Conservation (phyloP, 2,797 vertebrate species). For the Cephalopachus bancanus region DNA sequence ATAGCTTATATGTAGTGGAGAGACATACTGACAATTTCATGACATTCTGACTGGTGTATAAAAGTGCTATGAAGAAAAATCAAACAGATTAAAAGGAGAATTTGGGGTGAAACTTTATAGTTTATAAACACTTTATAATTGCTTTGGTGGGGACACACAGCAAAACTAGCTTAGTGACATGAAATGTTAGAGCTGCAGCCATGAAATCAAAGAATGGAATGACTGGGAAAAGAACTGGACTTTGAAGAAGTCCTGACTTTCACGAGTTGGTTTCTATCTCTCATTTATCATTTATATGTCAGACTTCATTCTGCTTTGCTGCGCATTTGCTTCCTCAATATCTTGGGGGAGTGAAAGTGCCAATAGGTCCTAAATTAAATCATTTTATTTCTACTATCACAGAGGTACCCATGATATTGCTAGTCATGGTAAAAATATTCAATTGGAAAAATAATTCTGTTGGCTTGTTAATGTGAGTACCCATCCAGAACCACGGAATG, state of each 20-base stretch:
- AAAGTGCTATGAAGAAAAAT: background rate
- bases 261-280: background rate
- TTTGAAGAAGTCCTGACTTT: background rate
- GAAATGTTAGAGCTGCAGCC: background rate
- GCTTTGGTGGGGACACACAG: background rate
- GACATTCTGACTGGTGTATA: background rate
- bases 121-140: too few species aligned
- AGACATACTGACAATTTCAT: background rate
- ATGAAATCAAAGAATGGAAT: background rate
- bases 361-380: background rate
- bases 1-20: too few species aligned
- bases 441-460: fast-evolving
- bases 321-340: background rate
- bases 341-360: background rate
- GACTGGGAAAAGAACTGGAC: background rate
- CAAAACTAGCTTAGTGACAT: background rate
- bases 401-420: background rate
- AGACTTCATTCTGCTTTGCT: background rate
- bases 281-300: fast-evolving
- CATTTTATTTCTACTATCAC: background rate
- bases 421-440: background rate
- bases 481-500: background rate
- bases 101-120: background rate
- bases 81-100: background rate
- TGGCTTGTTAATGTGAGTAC: background rate